These are phyloP conservation scores for Drosophila imparisetae DNA, from an alignment of 2,888 invertebrate genomes.

Conservation along the genomic window DNA sequence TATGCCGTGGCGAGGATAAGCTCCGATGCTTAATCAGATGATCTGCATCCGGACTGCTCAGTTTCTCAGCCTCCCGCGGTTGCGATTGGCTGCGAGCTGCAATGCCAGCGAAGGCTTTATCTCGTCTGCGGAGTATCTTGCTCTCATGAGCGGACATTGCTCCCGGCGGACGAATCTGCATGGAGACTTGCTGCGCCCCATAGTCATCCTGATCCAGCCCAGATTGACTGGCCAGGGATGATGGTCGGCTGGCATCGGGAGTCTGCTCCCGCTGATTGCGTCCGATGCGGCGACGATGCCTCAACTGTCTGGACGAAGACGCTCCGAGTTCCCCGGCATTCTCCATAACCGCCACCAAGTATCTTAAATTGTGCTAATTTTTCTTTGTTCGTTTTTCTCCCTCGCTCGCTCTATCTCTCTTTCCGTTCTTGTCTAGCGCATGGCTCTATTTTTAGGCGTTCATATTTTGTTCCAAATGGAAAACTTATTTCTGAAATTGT, in stretches of 20 bases:
- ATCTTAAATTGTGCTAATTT: slow-evolving; percentile 16
- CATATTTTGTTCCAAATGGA: slow-evolving; percentile 56
- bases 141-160: slow-evolving; percentile 83
- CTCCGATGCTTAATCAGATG: slow-evolving; percentile 82
- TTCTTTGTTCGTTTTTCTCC: slow-evolving; percentile 21
- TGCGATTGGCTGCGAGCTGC: slow-evolving; percentile 85
- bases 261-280: slow-evolving; percentile 88
- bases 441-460: slow-evolving; percentile 62
- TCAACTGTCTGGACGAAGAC: slow-evolving; percentile 83
- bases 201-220: slow-evolving; percentile 38
- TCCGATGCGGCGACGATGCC: slow-evolving; percentile 87
- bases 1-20: slow-evolving; percentile 83
- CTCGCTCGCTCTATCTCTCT: not conserved
- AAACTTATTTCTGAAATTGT: slow-evolving; percentile 34
- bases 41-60: slow-evolving; percentile 80
- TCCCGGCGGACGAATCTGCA: slow-evolving; percentile 82
- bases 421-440: slow-evolving; percentile 34
- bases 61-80: slow-evolving; percentile 81
- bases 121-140: slow-evolving; percentile 83
- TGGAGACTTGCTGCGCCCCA: slow-evolving; percentile 67
- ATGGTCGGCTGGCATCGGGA: slow-evolving; percentile 83
- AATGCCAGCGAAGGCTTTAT: slow-evolving; percentile 80
- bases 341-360: slow-evolving; percentile 41
- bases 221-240: not conserved
- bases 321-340: slow-evolving; percentile 60